phyloP scores from a whole-genome alignment of 2,113 vertebrate genomes.

The Pogona vitticeps region DNA sequence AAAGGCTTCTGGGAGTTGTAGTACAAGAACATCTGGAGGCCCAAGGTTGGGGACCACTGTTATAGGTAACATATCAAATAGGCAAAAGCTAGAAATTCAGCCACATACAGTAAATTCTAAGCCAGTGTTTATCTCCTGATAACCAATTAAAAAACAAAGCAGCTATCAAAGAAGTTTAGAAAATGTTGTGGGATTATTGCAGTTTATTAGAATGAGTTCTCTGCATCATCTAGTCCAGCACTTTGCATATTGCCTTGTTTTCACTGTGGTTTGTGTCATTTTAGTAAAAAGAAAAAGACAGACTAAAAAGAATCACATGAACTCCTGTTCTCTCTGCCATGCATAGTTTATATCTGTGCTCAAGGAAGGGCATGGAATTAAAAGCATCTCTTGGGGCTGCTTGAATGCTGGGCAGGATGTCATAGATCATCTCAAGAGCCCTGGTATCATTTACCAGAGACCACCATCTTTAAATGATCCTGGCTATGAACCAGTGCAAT shows the following conservation, averaged over 20 bases:
- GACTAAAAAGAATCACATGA: neutral
- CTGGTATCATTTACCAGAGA: conserved; percentile 26
- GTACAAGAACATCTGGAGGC: too few relatives aligned
- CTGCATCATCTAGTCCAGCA: too few relatives aligned
- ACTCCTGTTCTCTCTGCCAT: conserved; percentile 20
- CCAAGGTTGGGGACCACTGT: too few relatives aligned
- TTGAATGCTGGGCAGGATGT: neutral
- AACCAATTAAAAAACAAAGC: too few relatives aligned
- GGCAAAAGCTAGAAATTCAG: too few relatives aligned
- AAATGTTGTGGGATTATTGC: too few relatives aligned
- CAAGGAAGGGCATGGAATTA: conserved; percentile 37
- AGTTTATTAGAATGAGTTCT: too few relatives aligned
- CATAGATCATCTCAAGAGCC: conserved; percentile 44
- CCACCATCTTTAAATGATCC: conserved; percentile 21
- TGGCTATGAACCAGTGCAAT: conserved; percentile 24
- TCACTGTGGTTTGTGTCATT: conserved; percentile 13
- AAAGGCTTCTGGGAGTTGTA: too few relatives aligned
- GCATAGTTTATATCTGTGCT: conserved; percentile 15
- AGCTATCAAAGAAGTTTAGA: too few relatives aligned
- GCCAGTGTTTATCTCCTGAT: too few relatives aligned
- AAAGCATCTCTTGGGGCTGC: conserved; percentile 30
- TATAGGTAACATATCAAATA: too few relatives aligned
- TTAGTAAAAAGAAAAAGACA: neutral
- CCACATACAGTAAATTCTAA: too few relatives aligned
- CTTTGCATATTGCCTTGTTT: neutral